Base-by-base conservation (phyloP, 2,113 vertebrate species). In the Myotis yumanensis region DNA sequence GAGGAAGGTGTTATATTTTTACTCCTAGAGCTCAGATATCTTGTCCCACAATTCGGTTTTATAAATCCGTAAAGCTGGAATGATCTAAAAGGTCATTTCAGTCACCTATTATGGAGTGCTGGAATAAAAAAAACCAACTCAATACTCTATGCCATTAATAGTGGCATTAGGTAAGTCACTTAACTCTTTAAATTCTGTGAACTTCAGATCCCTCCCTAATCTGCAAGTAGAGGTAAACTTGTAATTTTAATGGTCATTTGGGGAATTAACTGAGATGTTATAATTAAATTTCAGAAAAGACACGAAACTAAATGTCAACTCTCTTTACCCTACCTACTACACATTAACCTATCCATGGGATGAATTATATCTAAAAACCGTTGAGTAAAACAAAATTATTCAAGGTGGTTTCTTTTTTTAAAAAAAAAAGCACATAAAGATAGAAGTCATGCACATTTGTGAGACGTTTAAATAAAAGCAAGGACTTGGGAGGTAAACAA, bases 281-380 rank as follows among this genome's bases (percentile, higher is more conserved):
- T 28, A 75, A 81, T 73, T 66, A 81, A 81, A 85, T 81, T 92
- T 95, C 43, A 94, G 23, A 76, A 92, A 64, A 88, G 40, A 92
- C 28, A 51, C 3, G 3, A 71, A 22, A 71, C 17, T 89, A 94
- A 92, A 83, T 46, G 15, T 48, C 80, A 66, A 11, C 43, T 73
- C 2, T 51, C 43, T 37, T 84, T 28, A 87, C 9, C 23, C 23
- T 77, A 4, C 43, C 12, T 28, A 52, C 6, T 17, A 30, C 1
- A 4, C 35, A 32, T 91, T 68, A 94, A 91, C 25, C 37, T 16
- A 86, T 11, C 17, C 3, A 66, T 51, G 12, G 11, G 11, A 71
- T 93, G 16, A 69, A 54, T 9, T 83, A 40, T 20, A 59, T 75
- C 80, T 64, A 69, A 86, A 95, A 96, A 37, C 9, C 32, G 85